Base-by-base conservation (phyloP, 2,888 invertebrate species). In the Drosophila niveifrons region DNA sequence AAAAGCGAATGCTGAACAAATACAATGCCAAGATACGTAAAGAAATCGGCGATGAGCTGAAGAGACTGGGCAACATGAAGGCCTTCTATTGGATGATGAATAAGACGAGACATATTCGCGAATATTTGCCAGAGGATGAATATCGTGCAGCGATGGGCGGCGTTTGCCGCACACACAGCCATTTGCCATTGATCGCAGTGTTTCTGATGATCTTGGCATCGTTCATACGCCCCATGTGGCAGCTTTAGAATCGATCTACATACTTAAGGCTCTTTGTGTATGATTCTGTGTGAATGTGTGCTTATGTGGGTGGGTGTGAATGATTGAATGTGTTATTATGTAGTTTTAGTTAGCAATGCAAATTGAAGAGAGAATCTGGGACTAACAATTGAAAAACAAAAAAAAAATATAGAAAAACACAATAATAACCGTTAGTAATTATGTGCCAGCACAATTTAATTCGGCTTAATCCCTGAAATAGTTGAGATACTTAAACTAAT, bases 41-140 rank as follows among this genome's bases (percentile, higher is more conserved):
- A 64, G 93, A 94, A 50, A 95, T 97, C 3, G 97, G 97, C 0
- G 94, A 95, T 0, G 96, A 96, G 88, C 92, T 97, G 43, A 95
- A 95, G 84, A 94, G 93, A 39, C 95, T 95, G 89, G 94, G 94
- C 1, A 94, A 95, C 77, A 95, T 94, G 91, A 94, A 94, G 68
- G 96, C 95, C 1, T 96, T 95, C 90, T 94, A 95, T 85, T 97
- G 97, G 97, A 95, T 97, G 95, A 95, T 96, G 94, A 95, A 95
- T 83, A 96, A 96, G 91, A 97, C 97, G 9, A 93, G 94, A 67
- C 94, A 94, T 87, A 93, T 97, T 92, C 94, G 95, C 55, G 94
- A 94, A 86, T 92, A 93, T 69, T 71, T 92, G 67, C 90, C 92
- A 9, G 92, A 92, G 78, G 90, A 92, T 6, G 93, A 93, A 47